Conservation (phyloP, 2,888 invertebrate genomes). For the Erebia aethiops region DNA sequence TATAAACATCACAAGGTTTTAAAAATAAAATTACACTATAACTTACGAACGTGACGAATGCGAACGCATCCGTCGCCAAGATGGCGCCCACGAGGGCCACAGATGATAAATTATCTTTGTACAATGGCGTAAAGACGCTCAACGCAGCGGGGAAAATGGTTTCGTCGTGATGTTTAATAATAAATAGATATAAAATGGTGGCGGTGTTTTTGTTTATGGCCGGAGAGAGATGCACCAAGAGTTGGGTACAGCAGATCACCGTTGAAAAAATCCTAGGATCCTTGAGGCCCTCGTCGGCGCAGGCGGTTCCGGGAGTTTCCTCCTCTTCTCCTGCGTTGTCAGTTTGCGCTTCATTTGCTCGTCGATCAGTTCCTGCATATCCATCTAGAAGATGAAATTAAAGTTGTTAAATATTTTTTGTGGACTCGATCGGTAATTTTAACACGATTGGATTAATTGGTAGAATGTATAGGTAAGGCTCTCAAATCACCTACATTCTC, state of each 20-base stretch:
- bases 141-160: constrained; percentile 55
- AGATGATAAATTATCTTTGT: constrained; percentile 51
- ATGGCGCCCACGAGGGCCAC: constrained; percentile 59
- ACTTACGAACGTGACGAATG: constrained; percentile 53
- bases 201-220: constrained; percentile 62
- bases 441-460: too few relatives aligned
- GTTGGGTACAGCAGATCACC: constrained; percentile 73
- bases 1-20: constrained; percentile 72
- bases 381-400: constrained; percentile 85
- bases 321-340: constrained; percentile 84
- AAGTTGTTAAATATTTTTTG: not conserved
- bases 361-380: constrained; percentile 95
- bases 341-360: constrained; percentile 95
- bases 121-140: constrained; percentile 54
- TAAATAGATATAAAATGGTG: constrained; percentile 59
- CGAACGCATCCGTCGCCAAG: constrained; percentile 50
- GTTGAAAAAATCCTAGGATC: constrained; percentile 79
- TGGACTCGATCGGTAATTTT: too few relatives aligned
- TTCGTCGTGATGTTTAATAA: constrained; percentile 58
- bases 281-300: constrained; percentile 66
- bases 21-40: constrained; percentile 60
- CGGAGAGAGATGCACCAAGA: constrained; percentile 54
- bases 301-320: constrained; percentile 72
- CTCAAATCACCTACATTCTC: too few relatives aligned
- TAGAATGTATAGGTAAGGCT: too few relatives aligned